phyloP scores from a whole-genome alignment of 2,888 invertebrate genomes.

The Oxystoma pomonae region DNA sequence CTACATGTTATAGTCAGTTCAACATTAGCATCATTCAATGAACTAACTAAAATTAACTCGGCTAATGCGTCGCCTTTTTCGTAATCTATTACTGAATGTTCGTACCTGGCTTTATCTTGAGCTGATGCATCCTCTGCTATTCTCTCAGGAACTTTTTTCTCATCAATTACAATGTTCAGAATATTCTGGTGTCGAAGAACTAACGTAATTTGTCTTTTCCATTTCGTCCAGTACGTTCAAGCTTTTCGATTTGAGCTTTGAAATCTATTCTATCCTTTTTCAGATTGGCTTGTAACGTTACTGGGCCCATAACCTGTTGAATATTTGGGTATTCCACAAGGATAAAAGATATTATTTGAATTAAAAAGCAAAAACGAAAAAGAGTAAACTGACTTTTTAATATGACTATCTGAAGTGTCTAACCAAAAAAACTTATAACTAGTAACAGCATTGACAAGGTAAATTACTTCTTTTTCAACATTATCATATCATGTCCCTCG shows the following conservation, averaged over 20 bases:
- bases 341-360: too few relatives aligned
- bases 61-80: background rate
- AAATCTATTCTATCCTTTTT: too few relatives aligned
- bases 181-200: background rate
- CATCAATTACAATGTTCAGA: background rate
- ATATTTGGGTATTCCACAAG: too few relatives aligned
- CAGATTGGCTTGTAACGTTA: too few relatives aligned
- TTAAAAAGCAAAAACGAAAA: too few relatives aligned
- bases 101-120: background rate
- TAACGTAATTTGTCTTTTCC: background rate
- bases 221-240: background rate
- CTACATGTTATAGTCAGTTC: background rate
- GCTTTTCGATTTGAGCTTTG: background rate
- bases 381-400: too few relatives aligned
- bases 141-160: background rate
- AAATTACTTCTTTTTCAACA: too few relatives aligned
- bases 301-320: too few relatives aligned
- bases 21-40: background rate
- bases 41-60: background rate
- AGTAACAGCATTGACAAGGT: too few relatives aligned
- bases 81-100: background rate
- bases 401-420: too few relatives aligned
- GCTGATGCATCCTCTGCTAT: background rate
- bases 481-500: too few relatives aligned
- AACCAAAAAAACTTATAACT: too few relatives aligned